phyloP scores from a whole-genome alignment of 2,113 vertebrate genomes.

The Myiozetetes cayanensis region DNA sequence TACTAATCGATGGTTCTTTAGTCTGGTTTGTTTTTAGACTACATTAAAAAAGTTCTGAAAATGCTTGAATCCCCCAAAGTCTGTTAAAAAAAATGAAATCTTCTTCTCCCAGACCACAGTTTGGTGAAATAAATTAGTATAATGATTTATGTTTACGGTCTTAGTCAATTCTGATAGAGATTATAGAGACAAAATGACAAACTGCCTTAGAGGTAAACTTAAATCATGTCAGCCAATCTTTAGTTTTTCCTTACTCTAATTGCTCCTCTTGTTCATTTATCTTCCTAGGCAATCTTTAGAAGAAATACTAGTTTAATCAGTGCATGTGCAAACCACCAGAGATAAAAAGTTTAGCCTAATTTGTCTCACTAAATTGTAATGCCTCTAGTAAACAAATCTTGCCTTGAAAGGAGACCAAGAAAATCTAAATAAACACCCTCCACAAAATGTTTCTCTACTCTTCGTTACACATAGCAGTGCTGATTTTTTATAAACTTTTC shows the following conservation, averaged over 20 bases:
- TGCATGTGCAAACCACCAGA: slow-evolving; percentile 81
- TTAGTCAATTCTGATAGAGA: slow-evolving; percentile 91
- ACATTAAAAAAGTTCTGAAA: slow-evolving; percentile 69
- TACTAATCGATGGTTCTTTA: slow-evolving; percentile 70
- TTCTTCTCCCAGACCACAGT: slow-evolving; percentile 73
- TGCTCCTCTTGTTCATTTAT: slow-evolving; percentile 85
- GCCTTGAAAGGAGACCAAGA: slow-evolving; percentile 73
- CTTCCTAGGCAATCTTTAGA: slow-evolving; percentile 85
- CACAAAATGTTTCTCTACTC: slow-evolving; percentile 41
- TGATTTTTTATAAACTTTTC: neutral
- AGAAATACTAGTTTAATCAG: slow-evolving; percentile 89
- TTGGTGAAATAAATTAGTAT: slow-evolving; percentile 88
- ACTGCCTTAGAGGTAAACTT: slow-evolving; percentile 82
- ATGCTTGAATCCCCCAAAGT: slow-evolving; percentile 72
- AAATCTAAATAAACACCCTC: slow-evolving; percentile 71
- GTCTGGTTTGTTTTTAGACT: neutral
- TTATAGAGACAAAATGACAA: slow-evolving; percentile 90
- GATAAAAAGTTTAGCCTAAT: slow-evolving; percentile 89
- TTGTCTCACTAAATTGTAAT: slow-evolving; percentile 86
- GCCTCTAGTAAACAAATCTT: slow-evolving; percentile 80
- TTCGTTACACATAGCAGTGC: slow-evolving; percentile 1
- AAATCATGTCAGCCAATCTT: slow-evolving; percentile 89
- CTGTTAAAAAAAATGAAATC: slow-evolving; percentile 75
- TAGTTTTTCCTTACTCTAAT: slow-evolving; percentile 89
- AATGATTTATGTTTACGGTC: slow-evolving; percentile 89